Evolutionary conservation across 2,113 vertebrate species (phyloP).

Genomic region (Falcunculus frontatus): DNA sequence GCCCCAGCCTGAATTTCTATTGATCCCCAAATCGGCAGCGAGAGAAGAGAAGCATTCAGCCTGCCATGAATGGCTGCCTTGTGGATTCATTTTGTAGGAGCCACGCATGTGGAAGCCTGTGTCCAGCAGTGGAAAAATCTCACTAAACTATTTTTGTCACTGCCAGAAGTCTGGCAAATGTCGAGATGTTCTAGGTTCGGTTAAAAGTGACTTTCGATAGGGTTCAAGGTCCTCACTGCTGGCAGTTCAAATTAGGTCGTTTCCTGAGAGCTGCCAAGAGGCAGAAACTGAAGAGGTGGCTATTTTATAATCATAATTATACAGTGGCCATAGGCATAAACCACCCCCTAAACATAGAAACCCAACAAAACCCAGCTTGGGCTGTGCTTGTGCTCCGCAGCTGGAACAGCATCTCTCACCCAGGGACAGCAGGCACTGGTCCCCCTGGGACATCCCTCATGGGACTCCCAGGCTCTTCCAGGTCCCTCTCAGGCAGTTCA

Average conservation of each 20-base stretch:
- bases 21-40: neutral
- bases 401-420: neutral
- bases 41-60: conserved; percentile 45
- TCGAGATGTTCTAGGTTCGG: neutral
- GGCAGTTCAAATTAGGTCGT: neutral
- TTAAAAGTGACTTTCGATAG: neutral
- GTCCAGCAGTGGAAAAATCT: conserved; percentile 39
- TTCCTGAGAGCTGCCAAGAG: neutral
- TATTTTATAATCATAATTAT: conserved; percentile 35
- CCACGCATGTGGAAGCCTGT: neutral
- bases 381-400: neutral
- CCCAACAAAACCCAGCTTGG: neutral
- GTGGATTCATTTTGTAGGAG: conserved; percentile 40
- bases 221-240: neutral
- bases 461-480: neutral
- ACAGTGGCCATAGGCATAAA: neutral
- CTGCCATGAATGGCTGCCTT: conserved; percentile 42
- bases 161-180: neutral
- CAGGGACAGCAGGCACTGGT: neutral
- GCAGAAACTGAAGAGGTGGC: neutral
- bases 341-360: conserved; percentile 31
- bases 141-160: conserved; percentile 25
- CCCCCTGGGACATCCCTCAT: neutral
- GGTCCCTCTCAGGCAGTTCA: neutral
- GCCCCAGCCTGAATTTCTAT: neutral